A percentile compares a stretch with the other conserved stretches of the same genome.
Evolutionary conservation across 1,140 invertebrate species (phyloP).

Genomic region (Periplaneta americana): DNA sequence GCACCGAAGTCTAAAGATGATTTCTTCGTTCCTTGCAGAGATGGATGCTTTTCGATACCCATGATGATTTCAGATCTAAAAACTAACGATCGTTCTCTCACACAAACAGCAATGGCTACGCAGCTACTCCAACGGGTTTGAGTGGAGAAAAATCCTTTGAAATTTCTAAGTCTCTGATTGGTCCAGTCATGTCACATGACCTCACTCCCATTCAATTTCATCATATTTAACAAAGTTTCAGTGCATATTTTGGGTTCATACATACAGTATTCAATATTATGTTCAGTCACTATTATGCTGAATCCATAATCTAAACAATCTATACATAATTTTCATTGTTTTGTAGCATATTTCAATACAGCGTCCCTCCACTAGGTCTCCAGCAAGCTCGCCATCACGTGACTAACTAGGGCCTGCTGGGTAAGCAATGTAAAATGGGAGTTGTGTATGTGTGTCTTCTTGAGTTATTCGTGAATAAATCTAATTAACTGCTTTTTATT

Average conservation of each 20-base stretch:
- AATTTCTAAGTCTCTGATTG: constrained; percentile 29
- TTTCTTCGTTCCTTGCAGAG: constrained; percentile 25
- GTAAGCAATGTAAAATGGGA: not conserved
- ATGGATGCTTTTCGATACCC: constrained; percentile 32
- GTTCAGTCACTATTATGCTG: not conserved
- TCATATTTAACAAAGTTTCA: constrained; percentile 3
- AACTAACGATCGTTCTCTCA: constrained; percentile 35
- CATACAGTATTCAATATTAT: not conserved
- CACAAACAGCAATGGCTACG: constrained; percentile 46
- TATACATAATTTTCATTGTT: not conserved
- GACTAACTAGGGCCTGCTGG: not conserved
- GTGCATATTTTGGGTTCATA: not conserved
- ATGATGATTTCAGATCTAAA: constrained; percentile 37
- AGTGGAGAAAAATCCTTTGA: constrained; percentile 32
- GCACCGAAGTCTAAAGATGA: constrained; percentile 28
- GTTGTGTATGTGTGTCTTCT: not conserved
- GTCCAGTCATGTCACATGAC: constrained; percentile 28
- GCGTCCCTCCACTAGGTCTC: constrained; percentile 2
- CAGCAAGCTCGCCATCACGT: not conserved
- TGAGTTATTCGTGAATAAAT: not conserved
- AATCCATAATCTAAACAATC: not conserved
- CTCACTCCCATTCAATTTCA: constrained; percentile 2
- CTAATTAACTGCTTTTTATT: not conserved
- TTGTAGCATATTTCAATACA: not conserved
- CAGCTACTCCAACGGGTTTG: constrained; percentile 32